A percentile compares a stretch with the other conserved stretches of the same genome.
Evolutionary conservation across 2,113 vertebrate species (phyloP).

Genomic region (Caloenas nicobarica): DNA sequence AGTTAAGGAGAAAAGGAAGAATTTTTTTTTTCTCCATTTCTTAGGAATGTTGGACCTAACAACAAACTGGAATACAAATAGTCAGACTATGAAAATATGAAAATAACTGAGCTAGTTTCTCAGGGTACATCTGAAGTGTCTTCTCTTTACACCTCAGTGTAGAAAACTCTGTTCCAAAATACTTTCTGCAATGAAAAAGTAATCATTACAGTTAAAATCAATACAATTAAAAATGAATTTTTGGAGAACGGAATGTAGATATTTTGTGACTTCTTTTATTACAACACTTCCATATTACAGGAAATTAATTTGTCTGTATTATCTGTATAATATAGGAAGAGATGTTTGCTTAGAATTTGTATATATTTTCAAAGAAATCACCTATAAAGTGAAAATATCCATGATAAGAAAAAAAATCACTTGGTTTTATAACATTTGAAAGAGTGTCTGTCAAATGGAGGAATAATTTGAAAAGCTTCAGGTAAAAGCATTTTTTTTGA

Average conservation of each 20-base stretch:
- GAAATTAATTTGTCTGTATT: neutral
- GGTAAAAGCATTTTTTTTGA: neutral
- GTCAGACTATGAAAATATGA: neutral
- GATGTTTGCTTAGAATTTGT: neutral
- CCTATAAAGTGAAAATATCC: neutral
- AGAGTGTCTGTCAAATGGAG: neutral
- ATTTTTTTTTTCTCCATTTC: neutral
- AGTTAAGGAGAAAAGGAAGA: neutral
- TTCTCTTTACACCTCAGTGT: neutral
- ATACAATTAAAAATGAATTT: neutral
- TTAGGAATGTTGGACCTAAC: neutral
- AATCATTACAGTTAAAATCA: neutral
- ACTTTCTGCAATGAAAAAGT: neutral
- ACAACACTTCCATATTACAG: neutral
- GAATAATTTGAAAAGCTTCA: neutral
- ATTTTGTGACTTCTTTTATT: neutral
- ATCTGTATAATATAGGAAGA: neutral
- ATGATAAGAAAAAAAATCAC: neutral
- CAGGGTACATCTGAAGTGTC: neutral
- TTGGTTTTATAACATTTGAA: neutral
- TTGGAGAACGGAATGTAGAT: neutral
- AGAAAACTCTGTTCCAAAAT: neutral
- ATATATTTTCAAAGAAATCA: neutral
- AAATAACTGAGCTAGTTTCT: neutral
- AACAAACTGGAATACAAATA: neutral